Evolutionary conservation across 1,140 invertebrate species (phyloP), one percentile per base, ranked within the genome.

Genomic region (Conus ventricosus): DNA sequence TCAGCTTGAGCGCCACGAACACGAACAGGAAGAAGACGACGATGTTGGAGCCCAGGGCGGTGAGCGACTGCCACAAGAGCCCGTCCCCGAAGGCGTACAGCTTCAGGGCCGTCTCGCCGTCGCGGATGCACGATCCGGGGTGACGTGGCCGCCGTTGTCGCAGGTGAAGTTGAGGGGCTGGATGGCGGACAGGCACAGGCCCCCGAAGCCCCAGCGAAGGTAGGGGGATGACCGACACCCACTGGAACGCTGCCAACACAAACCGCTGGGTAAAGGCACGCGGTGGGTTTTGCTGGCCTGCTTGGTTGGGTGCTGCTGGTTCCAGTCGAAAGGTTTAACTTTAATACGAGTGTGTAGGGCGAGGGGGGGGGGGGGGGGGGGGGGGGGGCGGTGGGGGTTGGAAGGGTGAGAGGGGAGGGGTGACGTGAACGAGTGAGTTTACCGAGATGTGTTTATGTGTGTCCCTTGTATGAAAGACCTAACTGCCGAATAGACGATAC

Each of bases 131-230:
- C 13, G 89, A 80, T 51, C 76, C 5, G 90, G 85, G 85, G 25
- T 51, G 11, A 11, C 51, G n/a, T 39, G 53, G 27, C 71, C 88
- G 85, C 57, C 76, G 57, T 78, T 76, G n/a, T 25, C 81, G 85
- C 92, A 93, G 0, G 88, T 90, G 83, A 94, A 93, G n/a, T 90
- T 90, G 20, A 94, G 84, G 7, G 88, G 85, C 15, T 87, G 67
- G 27, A 93, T 91, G 71, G 91, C 91, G 11, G 91, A 88, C 75
- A 92, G 86, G 76, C 92, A 92, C 55, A 93, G 81, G 13, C 90
- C 92, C 71, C 93, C 91, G 87, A 93, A 94, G 23, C 93, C 92
- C 93, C 93, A 94, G 39, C 93, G 93, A 4, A 93, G 87, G 80
- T 92, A 93, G 15, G 93, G 93, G 93, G 23, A 93, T 86, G n/a